These are phyloP conservation scores for Vanessa tameamea DNA, from an alignment of 1,140 invertebrate genomes.

Conservation along the genomic window DNA sequence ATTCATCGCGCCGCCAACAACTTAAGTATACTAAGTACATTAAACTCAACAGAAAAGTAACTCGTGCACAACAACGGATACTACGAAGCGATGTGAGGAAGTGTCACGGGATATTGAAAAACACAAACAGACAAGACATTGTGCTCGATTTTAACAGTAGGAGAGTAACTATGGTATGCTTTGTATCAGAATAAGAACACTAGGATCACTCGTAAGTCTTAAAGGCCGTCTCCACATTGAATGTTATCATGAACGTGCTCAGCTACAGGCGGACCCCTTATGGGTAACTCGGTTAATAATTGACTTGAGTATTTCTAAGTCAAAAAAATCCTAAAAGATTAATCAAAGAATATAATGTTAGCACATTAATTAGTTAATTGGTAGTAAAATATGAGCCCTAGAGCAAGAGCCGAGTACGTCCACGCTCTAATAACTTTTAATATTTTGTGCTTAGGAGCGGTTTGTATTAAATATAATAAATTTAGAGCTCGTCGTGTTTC, in stretches of 20 bases:
- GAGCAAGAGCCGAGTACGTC: background rate
- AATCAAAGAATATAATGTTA: no score
- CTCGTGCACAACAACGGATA: background rate
- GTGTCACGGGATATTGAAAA: background rate
- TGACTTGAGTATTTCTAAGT: background rate
- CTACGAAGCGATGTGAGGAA: background rate
- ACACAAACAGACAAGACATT: background rate
- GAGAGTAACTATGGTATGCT: background rate
- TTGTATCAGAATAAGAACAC: background rate
- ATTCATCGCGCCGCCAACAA: conserved; percentile 48
- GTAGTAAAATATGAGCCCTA: background rate
- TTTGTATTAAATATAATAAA: conserved; percentile 15
- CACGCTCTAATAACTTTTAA: background rate
- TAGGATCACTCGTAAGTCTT: conserved; percentile 4
- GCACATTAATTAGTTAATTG: background rate
- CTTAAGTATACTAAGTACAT: conserved; percentile 62
- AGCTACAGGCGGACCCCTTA: background rate
- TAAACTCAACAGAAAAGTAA: conserved; percentile 49
- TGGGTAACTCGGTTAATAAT: background rate
- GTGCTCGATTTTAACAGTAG: background rate
- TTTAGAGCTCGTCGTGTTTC: conserved; percentile 97
- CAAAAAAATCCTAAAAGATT: background rate
- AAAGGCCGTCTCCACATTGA: background rate
- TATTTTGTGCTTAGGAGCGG: conserved; percentile 3
- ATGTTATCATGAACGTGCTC: background rate